phyloP scores from a whole-genome alignment of 2,797 vertebrate genomes.

The Spinus pinus region DNA sequence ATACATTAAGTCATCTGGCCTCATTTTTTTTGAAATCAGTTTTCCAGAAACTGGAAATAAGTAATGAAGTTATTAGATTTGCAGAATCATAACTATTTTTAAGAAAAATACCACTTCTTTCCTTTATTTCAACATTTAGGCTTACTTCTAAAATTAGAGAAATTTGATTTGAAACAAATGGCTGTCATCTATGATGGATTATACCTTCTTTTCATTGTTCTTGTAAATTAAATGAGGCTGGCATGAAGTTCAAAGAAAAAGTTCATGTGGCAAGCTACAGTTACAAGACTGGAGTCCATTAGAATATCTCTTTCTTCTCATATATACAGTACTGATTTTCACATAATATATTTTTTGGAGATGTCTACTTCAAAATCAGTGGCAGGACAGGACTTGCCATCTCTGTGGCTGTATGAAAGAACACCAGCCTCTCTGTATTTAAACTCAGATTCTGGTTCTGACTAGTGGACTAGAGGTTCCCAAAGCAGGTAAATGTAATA shows the following conservation, averaged over 20 bases:
- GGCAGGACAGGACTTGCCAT: background rate
- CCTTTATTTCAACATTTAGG: background rate
- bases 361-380: background rate
- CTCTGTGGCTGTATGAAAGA: background rate
- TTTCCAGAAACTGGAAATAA: background rate
- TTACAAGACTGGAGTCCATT: background rate
- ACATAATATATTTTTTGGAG: background rate
- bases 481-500: background rate
- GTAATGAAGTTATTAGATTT: background rate
- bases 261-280: background rate
- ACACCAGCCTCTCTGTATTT: background rate
- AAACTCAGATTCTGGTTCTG: background rate
- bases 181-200: constrained; percentile 25
- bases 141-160: constrained; percentile 2
- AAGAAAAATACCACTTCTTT: background rate
- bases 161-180: constrained; percentile 37
- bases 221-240: background rate
- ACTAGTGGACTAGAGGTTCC: background rate
- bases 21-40: background rate
- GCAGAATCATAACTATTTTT: background rate
- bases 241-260: constrained; percentile 23
- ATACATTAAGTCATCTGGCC: background rate
- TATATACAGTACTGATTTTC: background rate
- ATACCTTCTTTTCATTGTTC: constrained; percentile 12
- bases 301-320: background rate